Evolutionary conservation across 2,888 invertebrate genomes (phyloP), one percentile per base, ranked within the genome.

Genomic region (Crocallis elinguaria): DNA sequence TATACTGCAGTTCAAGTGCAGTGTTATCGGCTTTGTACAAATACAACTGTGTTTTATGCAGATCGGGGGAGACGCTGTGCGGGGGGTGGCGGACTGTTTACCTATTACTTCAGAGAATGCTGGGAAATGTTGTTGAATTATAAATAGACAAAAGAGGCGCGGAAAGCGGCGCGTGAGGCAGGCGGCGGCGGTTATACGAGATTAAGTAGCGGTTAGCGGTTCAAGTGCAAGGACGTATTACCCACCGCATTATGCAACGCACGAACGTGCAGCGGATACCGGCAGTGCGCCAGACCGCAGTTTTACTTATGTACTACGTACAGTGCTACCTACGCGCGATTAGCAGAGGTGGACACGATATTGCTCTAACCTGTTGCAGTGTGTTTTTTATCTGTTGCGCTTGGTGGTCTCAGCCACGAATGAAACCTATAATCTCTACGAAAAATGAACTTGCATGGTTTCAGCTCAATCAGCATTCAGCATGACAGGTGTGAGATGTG

Each of bases 191-290:
- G 8, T 23, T 25, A 9, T n/a, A n/a, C n/a, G n/a, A n/a, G 9
- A 2, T 25, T n/a, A 25, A 25, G 25, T 25, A 9, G 9, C 4
- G 1, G 9, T 25, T n/a, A 3, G 9, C 25, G 9, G 23, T 9
- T 25, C 25, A 25, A 25, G 25, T 48, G 33, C 33, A 48, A 38
- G 16, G 35, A 51, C 33, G 8, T 25, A 23, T 23, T 23, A 25
- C 23, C 3, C n/a, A 3, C 25, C 9, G 1, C n/a, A 25, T 25
- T 25, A 25, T 25, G 25, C 9, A 19, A 19, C 19, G 3, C 3
- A 9, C 25, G n/a, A 9, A 9, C 25, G 25, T 25, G 25, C 9
- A 25, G n/a, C 25, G 25, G 25, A n/a, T 9, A 23, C 23, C 5
- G 23, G 7, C 7, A 23, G 7, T 3, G 23, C 23, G 8, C 23